Percentiles rank a stretch among this genome's conserved stretches.
Evolutionary conservation across 1,140 invertebrate genomes (phyloP).

Genomic region (Bombyx mori): DNA sequence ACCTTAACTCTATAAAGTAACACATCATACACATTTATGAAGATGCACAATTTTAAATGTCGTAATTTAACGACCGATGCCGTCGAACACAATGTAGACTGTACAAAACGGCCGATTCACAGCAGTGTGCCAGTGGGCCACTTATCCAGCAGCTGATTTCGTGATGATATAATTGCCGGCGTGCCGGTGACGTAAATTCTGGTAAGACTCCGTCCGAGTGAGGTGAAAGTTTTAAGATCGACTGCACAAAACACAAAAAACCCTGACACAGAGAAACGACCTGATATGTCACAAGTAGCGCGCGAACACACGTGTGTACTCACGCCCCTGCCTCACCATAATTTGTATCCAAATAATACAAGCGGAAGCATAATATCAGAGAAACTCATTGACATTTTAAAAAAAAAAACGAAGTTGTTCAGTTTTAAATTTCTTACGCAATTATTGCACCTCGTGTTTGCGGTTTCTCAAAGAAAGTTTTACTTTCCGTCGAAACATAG

Average conservation of each 20-base stretch:
- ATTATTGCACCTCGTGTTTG: too few relatives aligned
- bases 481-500: too few relatives aligned
- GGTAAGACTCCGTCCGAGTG: slow-evolving; percentile 26
- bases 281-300: not conserved
- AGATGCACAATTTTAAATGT: too few relatives aligned
- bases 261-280: slow-evolving; percentile 24
- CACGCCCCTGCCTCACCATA: not conserved
- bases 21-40: too few relatives aligned
- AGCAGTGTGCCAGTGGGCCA: slow-evolving; percentile 26
- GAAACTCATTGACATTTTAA: slow-evolving; percentile 9
- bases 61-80: too few relatives aligned
- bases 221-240: slow-evolving; percentile 52
- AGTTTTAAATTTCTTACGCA: not conserved
- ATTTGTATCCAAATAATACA: slow-evolving; percentile 1
- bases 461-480: too few relatives aligned
- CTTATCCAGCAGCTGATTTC: slow-evolving; percentile 38
- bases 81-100: too few relatives aligned
- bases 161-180: slow-evolving; percentile 48
- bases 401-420: not conserved
- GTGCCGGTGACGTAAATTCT: slow-evolving; percentile 27
- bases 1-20: too few relatives aligned
- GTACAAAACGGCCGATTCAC: slow-evolving; percentile 11
- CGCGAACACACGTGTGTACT: too few relatives aligned
- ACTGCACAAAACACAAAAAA: slow-evolving; percentile 14
- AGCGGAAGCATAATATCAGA: slow-evolving; percentile 16